These are phyloP conservation scores for Sturnira hondurensis DNA, from an alignment of 2,113 vertebrate genomes.

Conservation along the genomic window DNA sequence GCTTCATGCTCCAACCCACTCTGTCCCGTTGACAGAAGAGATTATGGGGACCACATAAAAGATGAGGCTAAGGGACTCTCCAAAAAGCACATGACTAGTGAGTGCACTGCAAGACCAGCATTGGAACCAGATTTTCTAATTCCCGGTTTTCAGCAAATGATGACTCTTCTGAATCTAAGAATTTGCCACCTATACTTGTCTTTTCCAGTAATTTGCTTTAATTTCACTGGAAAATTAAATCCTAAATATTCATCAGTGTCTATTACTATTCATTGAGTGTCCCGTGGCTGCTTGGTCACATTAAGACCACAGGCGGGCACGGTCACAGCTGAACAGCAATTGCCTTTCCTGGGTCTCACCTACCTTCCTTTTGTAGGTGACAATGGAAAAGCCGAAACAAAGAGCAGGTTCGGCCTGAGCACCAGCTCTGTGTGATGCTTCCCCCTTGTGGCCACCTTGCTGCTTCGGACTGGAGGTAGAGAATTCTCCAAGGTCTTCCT, in stretches of 20 bases:
- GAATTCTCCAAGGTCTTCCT: not conserved
- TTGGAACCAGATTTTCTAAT: not conserved
- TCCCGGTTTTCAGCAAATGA: not conserved
- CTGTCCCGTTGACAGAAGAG: not conserved
- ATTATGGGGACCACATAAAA: accelerated
- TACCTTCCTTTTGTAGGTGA: not conserved
- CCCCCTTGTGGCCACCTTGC: constrained; percentile 81
- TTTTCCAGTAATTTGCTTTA: not conserved
- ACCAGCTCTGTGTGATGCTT: constrained; percentile 77
- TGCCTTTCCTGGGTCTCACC: not conserved
- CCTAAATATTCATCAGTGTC: not conserved
- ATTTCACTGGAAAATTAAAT: constrained; percentile 16
- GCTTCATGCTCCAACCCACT: not conserved
- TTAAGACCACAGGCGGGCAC: not conserved
- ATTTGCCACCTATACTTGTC: not conserved
- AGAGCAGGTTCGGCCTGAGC: constrained; percentile 52
- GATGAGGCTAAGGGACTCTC: not conserved
- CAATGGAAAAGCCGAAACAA: constrained; percentile 58
- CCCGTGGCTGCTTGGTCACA: not conserved
- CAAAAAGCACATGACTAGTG: not conserved
- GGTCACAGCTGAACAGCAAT: not conserved
- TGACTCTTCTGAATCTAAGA: not conserved
- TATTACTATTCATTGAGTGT: not conserved
- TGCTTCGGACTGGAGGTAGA: not conserved
- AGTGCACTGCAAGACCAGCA: not conserved